Base-by-base conservation (phyloP, 2,888 invertebrate genomes). In the Mesopsocus fuscifrons region DNA sequence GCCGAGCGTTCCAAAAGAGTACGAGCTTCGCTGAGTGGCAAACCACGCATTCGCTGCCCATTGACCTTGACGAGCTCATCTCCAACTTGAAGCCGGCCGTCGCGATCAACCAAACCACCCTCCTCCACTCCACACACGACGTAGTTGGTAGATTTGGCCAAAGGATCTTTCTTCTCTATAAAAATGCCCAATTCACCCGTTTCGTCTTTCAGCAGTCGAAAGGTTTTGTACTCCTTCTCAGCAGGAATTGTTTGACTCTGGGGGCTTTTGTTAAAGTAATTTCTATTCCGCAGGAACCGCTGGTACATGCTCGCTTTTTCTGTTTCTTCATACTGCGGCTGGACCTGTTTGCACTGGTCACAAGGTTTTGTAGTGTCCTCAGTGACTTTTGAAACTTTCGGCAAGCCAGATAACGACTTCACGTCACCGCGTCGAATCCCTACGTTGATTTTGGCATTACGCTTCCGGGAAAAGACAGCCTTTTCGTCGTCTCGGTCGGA, bases 61-160 rank as follows among this genome's bases (percentile, higher is more conserved):
- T 89, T 89, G 22, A 88, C 81, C 61, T 84, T 82, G 9, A 89
- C 77, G 49, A 91, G 79, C 67, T 89, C 85, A 61, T 91, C 91
- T 11, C 87, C 87, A 45, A 84, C 70, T 53, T 75, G 69, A 47
- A 92, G 67, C 52, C 82, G 71, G 16, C 84, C 83, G 58, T 85
- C 82, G 61, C 83, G 81, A 52, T 63, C 59, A 6, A 68, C 66
- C 33, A 62, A 57, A 34, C 68, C 67, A 46, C 62, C 64, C 26
- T 63, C 60, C 46, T 63, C 57, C 48, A 71, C 65, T 43, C 60
- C 59, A 5, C 63, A 60, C 42, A 70, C 64, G 46, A 64, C 55
- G 50, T 66, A 69, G 48, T 60, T 56, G 11, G 54, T 51, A 20
- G 49, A 47, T 32, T 50, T 47, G 6, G 49, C 47, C 6, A 48